A percentile compares a stretch with the other conserved stretches of the same genome.
Evolutionary conservation across 1,140 invertebrate species (phyloP).

Genomic region (Drosophila melanica): DNA sequence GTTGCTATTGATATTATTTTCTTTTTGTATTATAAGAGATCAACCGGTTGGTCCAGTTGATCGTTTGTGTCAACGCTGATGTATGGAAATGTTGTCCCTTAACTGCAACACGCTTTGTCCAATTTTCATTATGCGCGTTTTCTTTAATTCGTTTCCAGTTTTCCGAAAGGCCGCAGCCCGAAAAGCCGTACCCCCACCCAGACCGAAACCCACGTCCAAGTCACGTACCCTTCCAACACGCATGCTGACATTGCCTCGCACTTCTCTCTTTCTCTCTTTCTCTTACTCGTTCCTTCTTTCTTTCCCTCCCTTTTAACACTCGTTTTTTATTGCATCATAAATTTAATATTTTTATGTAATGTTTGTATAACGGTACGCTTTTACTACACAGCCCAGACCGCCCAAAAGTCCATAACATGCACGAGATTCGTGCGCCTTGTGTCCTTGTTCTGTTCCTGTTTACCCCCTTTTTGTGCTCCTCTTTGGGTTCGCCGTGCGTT

Average conservation of each 20-base stretch:
- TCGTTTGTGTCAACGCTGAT: conserved; percentile 29
- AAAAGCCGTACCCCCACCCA: neutral
- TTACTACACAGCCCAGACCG: conserved; percentile 64
- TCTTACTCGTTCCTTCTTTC: neutral
- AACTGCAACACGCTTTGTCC: conserved; percentile 27
- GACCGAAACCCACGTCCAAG: conserved; percentile 41
- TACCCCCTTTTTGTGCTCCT: neutral
- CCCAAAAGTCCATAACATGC: conserved; percentile 72
- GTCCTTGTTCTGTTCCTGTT: conserved; percentile 16
- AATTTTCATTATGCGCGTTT: conserved; percentile 61
- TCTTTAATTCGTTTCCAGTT: conserved; percentile 55
- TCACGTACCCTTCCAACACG: conserved; percentile 46
- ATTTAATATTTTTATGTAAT: conserved; percentile 83
- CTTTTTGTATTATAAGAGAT: conserved; percentile 46
- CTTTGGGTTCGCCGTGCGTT: conserved; percentile 4
- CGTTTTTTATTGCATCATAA: conserved; percentile 82
- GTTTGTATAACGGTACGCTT: conserved; percentile 80
- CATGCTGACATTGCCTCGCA: conserved; percentile 52
- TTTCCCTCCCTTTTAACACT: conserved; percentile 63
- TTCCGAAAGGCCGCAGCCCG: conserved; percentile 13
- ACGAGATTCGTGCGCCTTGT: conserved; percentile 57
- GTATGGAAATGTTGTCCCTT: conserved; percentile 29
- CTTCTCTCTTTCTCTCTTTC: neutral
- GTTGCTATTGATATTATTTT: conserved; percentile 64
- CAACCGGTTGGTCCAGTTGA: conserved; percentile 61